Evolutionary conservation across 2,797 vertebrate species (phyloP).

Genomic region (Coendou prehensilis): DNA sequence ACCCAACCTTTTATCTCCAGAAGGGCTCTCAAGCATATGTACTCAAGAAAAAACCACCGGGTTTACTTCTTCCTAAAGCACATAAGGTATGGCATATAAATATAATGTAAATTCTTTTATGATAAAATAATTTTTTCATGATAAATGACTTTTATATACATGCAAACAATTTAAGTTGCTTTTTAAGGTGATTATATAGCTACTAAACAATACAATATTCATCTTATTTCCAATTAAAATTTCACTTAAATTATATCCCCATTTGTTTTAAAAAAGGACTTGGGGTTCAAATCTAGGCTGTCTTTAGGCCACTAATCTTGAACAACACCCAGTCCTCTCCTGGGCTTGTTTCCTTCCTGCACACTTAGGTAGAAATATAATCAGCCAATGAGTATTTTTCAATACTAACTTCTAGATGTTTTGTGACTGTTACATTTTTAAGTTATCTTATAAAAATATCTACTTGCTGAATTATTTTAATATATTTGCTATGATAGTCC

Average conservation of each 20-base stretch:
- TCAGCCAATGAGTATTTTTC: background rate
- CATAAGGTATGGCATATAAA: slow-evolving; percentile 91
- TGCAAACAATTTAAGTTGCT: background rate
- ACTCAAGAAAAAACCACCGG: slow-evolving; percentile 96
- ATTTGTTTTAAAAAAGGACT: background rate
- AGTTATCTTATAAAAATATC: background rate
- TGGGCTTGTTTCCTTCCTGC: slow-evolving; percentile 4
- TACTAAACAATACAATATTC: slow-evolving; percentile 46
- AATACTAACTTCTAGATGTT: background rate
- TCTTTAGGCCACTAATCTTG: background rate
- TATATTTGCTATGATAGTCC: slow-evolving; percentile 40
- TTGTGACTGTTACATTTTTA: background rate
- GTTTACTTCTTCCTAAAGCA: slow-evolving; percentile 93
- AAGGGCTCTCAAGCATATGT: slow-evolving; percentile 91
- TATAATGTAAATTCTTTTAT: background rate
- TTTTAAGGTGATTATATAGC: background rate
- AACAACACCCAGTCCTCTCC: background rate
- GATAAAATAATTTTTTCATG: background rate
- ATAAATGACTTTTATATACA: background rate
- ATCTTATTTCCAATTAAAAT: slow-evolving; percentile 16
- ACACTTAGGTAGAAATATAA: background rate
- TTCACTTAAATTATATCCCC: background rate
- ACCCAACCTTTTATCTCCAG: slow-evolving; percentile 95
- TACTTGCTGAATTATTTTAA: slow-evolving; percentile 33
- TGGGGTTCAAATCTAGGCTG: background rate